Conservation (phyloP, 1,140 invertebrate species). For the Chlorops oryzae region DNA sequence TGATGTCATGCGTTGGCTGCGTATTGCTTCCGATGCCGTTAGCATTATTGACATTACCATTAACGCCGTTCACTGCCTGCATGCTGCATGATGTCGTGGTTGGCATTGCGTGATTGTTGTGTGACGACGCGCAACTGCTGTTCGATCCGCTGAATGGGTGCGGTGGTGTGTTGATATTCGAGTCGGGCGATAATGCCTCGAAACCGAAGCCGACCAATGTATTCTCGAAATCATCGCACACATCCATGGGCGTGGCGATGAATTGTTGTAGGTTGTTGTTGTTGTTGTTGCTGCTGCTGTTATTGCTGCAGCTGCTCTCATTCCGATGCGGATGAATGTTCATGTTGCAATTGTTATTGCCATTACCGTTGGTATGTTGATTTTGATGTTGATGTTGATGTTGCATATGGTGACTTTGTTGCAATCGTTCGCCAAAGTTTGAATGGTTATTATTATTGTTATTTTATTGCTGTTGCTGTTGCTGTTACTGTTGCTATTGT, state of each 20-base stretch:
- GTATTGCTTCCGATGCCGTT: no score
- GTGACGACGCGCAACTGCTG: constrained; percentile 9
- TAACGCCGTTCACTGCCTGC: constrained; percentile 11
- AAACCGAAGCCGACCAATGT: constrained; percentile 37
- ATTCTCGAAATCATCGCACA: constrained; percentile 46
- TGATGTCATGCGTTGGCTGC: background rate
- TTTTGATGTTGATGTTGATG: constrained; percentile 7
- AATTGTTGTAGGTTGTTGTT: constrained; percentile 16
- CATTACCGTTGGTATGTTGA: background rate
- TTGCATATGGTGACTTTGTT: constrained; percentile 5
- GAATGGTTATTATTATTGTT: no score
- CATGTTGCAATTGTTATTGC: constrained; percentile 8
- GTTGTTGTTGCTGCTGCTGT: constrained; percentile 5
- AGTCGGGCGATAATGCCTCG: constrained; percentile 16
- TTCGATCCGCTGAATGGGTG: constrained; percentile 20
- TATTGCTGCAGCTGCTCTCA: constrained; percentile 7
- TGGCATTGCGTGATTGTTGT: no score
- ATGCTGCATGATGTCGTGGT: constrained; percentile 1
- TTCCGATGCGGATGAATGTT: background rate
- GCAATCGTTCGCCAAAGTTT: background rate
- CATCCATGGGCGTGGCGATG: constrained; percentile 39
- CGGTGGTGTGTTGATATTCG: constrained; percentile 24
- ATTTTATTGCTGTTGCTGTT: background rate
- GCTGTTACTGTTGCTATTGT: constrained; percentile 10
- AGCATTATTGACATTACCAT: no score